Conservation (phyloP, 35 echinoderm and acorn worm genomes). For the Anneissia japonica region DNA sequence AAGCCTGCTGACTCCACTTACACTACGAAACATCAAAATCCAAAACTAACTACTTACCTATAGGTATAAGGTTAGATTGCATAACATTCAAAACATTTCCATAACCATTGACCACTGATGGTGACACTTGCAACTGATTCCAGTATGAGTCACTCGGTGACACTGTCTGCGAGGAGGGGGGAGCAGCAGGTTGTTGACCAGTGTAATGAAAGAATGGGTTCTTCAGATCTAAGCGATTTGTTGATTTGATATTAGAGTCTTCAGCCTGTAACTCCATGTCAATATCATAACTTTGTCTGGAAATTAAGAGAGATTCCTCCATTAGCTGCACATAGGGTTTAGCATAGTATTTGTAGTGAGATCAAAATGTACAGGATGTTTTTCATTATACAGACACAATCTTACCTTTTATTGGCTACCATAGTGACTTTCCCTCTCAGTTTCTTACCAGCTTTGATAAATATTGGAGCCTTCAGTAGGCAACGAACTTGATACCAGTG, state of each 20-base stretch:
- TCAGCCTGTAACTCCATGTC: slow-evolving; percentile 79
- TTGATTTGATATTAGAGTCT: slow-evolving; percentile 61
- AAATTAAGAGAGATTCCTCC: too few species aligned
- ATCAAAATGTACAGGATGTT: not conserved
- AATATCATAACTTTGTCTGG: slow-evolving; percentile 98
- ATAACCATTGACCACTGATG: slow-evolving; percentile 25
- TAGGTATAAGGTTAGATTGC: slow-evolving; percentile 80
- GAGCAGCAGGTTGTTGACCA: slow-evolving; percentile 58
- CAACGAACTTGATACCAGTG: slow-evolving; percentile 98
- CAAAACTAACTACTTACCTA: slow-evolving; percentile 55
- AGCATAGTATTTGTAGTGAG: not conserved
- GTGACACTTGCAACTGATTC: slow-evolving; percentile 34
- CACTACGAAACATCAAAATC: too few species aligned
- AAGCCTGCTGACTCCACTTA: too few species aligned
- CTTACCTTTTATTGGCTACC: slow-evolving; percentile 81
- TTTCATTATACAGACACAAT: not conserved
- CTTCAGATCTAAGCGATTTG: slow-evolving; percentile 93
- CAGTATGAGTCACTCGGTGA: slow-evolving; percentile 91
- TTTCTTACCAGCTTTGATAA: slow-evolving; percentile 85
- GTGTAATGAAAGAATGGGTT: slow-evolving; percentile 98
- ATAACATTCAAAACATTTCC: slow-evolving; percentile 29
- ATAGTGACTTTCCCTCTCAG: slow-evolving; percentile 81
- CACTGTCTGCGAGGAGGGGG: slow-evolving; percentile 33
- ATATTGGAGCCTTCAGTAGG: slow-evolving; percentile 78
- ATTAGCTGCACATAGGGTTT: not conserved